Evolutionary conservation across 2,797 vertebrate genomes (phyloP), one percentile per base, ranked within the genome.

Genomic region (Micromesistius poutassou): DNA sequence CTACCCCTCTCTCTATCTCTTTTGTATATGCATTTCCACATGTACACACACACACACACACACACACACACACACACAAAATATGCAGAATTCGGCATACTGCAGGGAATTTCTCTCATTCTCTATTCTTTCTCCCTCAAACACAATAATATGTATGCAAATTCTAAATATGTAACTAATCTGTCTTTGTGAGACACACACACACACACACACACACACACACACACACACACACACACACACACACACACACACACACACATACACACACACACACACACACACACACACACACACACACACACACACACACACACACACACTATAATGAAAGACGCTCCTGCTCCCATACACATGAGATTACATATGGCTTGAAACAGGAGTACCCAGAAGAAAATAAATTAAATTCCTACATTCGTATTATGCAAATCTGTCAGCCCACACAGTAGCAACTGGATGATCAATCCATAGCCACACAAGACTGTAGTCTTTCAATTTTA

Each of bases 401-500:
- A 30, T 66, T 9, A 28, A 28, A 70, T 72, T 72, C 31, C 19
- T 72, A 19, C 12, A 25, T 40, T 76, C 25, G 31, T 71, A 42
- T 79, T 68, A 79, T 79, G 74, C 78, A 42, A 76, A 79, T 76
- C 70, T 36, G 31, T 66, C 71, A 76, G 46, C 71, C 74, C 50
- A 73, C 71, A 74, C 72, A 71, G 55, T 31, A 71, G 75, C 35
- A 16, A 28, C 72, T 28, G 74, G 55, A 76, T 19, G 75, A n/a
- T 28, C 62, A 66, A 66, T 66, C 62, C 62, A 10, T 66, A 10
- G 9, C n/a, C 62, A 28, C 38, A 55, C 50, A 4, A 55, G 22
- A 8, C 22, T 3, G 7, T 9, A n/a, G 50, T 62, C 22, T 62
- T 4, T 22, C 50, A 5, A 62, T 12, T 50, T 19, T 50, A 19